Conservation (phyloP, 2,888 invertebrate species). For the Nymphalis c-album region DNA sequence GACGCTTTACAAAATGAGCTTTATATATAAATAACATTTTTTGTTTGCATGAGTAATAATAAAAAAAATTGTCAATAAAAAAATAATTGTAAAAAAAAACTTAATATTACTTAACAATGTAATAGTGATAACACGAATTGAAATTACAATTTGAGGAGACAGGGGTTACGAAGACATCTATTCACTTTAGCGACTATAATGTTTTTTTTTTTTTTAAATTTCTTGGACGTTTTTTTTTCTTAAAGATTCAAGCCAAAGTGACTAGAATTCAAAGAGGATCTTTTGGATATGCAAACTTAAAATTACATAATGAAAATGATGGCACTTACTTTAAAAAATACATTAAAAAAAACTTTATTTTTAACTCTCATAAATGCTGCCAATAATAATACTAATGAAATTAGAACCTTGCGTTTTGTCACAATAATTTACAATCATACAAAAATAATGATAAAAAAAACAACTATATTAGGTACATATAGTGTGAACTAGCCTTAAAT, state of each 20-base stretch:
- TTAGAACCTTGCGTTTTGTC: conserved; percentile 21
- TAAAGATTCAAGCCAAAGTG: conserved; percentile 12
- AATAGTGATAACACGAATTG: conserved; percentile 24
- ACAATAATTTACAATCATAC: conserved; percentile 48
- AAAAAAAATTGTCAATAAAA: conserved; percentile 38
- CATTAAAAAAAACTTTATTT: conserved; percentile 33
- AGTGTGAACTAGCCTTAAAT: conserved; percentile 44
- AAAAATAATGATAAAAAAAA: conserved; percentile 42
- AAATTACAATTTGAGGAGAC: conserved; percentile 36
- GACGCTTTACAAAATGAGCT: conserved; percentile 44
- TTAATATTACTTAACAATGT: conserved; percentile 39
- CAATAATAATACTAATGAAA: conserved; percentile 39
- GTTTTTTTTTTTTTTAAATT: neutral
- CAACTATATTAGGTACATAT: conserved; percentile 40
- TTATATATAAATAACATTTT: conserved; percentile 39
- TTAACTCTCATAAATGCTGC: conserved; percentile 48
- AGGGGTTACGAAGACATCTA: conserved; percentile 30
- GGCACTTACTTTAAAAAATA: conserved; percentile 49
- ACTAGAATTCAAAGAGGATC: conserved; percentile 15
- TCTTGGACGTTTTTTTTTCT: neutral
- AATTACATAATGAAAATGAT: conserved; percentile 44
- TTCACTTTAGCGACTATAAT: conserved; percentile 32
- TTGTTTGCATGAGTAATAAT: conserved; percentile 33
- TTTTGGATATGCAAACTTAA: conserved; percentile 29
- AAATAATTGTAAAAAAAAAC: conserved; percentile 42